Percentiles rank a stretch among this genome's conserved stretches.
phyloP scores from a whole-genome alignment of 2,888 invertebrate species.

The Dryadula phaetusa region DNA sequence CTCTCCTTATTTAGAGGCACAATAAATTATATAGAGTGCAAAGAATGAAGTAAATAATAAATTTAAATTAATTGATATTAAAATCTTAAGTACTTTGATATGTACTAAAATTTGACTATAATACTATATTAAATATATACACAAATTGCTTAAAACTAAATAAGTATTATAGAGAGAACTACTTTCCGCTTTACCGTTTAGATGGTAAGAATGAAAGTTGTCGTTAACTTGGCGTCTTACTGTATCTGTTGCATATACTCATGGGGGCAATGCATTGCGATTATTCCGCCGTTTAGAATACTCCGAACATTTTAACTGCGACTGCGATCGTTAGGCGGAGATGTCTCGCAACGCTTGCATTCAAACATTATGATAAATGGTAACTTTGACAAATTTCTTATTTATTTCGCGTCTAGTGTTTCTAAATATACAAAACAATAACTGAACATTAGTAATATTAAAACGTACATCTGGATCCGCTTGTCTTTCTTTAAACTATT shows the following conservation, averaged over 20 bases:
- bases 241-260: constrained; percentile 53
- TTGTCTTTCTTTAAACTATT: neutral
- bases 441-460: neutral
- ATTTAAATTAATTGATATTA: no score
- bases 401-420: constrained; percentile 18
- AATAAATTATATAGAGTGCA: no score
- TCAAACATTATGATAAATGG: constrained; percentile 42
- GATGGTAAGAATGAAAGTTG: constrained; percentile 38
- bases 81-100: no score
- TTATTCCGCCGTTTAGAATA: constrained; percentile 70
- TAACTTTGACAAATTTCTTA: constrained; percentile 31
- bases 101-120: no score
- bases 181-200: neutral
- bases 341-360: constrained; percentile 52
- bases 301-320: constrained; percentile 60
- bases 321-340: constrained; percentile 67
- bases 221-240: constrained; percentile 48
- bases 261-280: constrained; percentile 65
- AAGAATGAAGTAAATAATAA: no score
- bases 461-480: no score
- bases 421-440: neutral
- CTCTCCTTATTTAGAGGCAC: no score
- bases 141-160: neutral
- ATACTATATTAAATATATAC: neutral
- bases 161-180: neutral